These are phyloP conservation scores for Nycteola revayana DNA, from an alignment of 2,888 invertebrate genomes.

Conservation along the genomic window DNA sequence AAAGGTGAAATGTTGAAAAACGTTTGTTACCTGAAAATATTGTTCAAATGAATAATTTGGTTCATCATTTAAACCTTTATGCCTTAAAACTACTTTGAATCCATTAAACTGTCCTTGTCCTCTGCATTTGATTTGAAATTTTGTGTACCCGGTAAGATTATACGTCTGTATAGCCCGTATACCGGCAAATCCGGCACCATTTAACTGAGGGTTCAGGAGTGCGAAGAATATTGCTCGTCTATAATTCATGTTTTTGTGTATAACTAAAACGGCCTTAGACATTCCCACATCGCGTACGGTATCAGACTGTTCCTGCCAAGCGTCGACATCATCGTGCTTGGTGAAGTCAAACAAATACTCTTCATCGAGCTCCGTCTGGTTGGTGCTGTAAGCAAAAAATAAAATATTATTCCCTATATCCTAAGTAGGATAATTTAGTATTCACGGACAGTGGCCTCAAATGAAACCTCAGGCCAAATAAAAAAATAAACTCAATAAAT, in stretches of 20 bases:
- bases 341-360: constrained; percentile 83
- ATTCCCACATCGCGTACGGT: constrained; percentile 84
- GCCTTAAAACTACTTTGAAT: constrained; percentile 83
- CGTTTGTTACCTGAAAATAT: constrained; percentile 74
- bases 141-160: constrained; percentile 71
- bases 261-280: constrained; percentile 83
- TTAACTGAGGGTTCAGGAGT: constrained; percentile 84
- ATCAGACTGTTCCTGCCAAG: constrained; percentile 85
- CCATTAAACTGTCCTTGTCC: constrained; percentile 82
- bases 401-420: constrained; percentile 6
- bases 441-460: too few species aligned
- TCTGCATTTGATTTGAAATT: constrained; percentile 78
- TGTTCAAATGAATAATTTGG: constrained; percentile 84
- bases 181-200: constrained; percentile 86
- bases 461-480: too few species aligned
- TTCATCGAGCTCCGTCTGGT: constrained; percentile 38
- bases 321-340: constrained; percentile 66
- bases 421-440: too few species aligned
- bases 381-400: constrained; percentile 34
- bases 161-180: constrained; percentile 73
- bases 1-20: too few species aligned
- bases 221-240: constrained; percentile 84
- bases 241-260: constrained; percentile 82
- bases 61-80: constrained; percentile 79
- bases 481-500: constrained; percentile 3